These are phyloP conservation scores for Eptesicus fuscus DNA, from an alignment of 2,113 vertebrate species.

Conservation along the genomic window DNA sequence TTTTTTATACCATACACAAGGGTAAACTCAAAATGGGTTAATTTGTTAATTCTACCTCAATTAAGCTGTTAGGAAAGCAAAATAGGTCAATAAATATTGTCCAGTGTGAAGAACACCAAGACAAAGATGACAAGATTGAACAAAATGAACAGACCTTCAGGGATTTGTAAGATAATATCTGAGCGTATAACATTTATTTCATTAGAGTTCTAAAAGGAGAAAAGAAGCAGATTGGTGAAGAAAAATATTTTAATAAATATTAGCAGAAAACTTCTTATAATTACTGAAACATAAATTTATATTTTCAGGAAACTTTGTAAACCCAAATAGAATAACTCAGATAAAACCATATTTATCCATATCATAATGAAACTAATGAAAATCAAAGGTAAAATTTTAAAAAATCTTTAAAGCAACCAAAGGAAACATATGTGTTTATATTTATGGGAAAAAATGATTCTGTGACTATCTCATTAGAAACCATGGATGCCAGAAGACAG, in stretches of 20 bases:
- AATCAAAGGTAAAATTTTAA: background rate
- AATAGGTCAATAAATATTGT: background rate
- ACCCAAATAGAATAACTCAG: background rate
- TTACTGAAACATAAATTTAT: background rate
- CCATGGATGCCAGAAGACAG: background rate
- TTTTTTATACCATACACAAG: no score
- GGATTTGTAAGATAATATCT: no score
- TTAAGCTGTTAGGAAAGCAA: background rate
- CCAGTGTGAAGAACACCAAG: background rate
- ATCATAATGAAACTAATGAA: background rate
- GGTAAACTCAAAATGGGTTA: background rate
- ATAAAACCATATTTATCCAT: background rate
- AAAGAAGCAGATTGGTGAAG: background rate
- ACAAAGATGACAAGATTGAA: background rate
- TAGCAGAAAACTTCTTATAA: background rate
- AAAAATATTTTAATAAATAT: conserved; percentile 14
- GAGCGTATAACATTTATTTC: no score
- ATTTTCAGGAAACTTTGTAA: background rate
- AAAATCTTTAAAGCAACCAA: background rate
- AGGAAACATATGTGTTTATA: background rate
- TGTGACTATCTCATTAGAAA: background rate
- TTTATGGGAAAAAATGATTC: background rate
- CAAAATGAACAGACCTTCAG: no score
- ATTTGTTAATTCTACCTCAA: background rate
- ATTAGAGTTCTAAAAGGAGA: background rate